Evolutionary conservation across 2,797 vertebrate genomes (phyloP).

Genomic region (Gobio occitaniae): DNA sequence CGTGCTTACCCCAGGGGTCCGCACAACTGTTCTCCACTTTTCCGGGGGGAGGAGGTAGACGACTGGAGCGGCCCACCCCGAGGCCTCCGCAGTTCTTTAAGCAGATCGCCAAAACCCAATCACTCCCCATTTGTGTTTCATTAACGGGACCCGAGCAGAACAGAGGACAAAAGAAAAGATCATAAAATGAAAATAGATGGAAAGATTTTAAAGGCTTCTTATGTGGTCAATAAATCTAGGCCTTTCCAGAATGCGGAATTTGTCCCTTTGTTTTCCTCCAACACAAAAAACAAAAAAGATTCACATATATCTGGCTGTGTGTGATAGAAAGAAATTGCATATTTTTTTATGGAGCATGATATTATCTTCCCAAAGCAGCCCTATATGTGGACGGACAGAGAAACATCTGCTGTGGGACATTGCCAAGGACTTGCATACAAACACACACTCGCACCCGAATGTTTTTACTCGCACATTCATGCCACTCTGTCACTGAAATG

Average conservation of each 20-base stretch:
- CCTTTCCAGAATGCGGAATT: conserved; percentile 57
- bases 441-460: conserved; percentile 23
- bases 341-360: conserved; percentile 59
- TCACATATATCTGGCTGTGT: conserved; percentile 58
- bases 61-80: conserved; percentile 26
- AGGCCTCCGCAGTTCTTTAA: conserved; percentile 50
- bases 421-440: conserved; percentile 57
- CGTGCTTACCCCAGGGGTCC: conserved; percentile 62
- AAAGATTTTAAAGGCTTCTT: conserved; percentile 67
- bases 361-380: conserved; percentile 54
- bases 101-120: conserved; percentile 62
- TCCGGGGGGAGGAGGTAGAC: conserved; percentile 27
- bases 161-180: conserved; percentile 71
- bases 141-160: conserved; percentile 68
- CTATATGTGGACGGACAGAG: conserved; percentile 31
- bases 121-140: conserved; percentile 74
- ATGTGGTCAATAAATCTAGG: conserved; percentile 70
- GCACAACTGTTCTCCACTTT: conserved; percentile 41
- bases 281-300: conserved; percentile 56
- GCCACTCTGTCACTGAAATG: conserved; percentile 43
- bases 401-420: conserved; percentile 63
- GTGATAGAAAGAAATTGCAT: conserved; percentile 54
- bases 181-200: conserved; percentile 44
- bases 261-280: conserved; percentile 48
- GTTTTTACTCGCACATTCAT: conserved; percentile 48